Evolutionary conservation across 2,113 vertebrate genomes (phyloP), one percentile per base, ranked within the genome.

Genomic region (Rhea americana): DNA sequence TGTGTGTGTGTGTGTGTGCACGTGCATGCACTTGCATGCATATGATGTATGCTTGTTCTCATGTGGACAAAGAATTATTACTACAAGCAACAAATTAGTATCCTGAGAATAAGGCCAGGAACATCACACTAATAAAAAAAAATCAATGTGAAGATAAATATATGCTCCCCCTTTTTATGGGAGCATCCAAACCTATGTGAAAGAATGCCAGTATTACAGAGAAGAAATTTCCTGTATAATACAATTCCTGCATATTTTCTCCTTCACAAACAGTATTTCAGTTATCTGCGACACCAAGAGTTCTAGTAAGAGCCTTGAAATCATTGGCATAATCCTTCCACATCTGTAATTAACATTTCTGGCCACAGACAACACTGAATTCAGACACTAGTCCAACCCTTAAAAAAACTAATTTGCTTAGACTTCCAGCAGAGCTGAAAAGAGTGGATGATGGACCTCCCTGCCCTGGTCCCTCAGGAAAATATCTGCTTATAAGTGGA

Each of bases 21-120:
- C 32, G 68, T 61, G 91, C 22, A 12, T 13, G 25, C 51, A 28
- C 28, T 65, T 48, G 61, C 17, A 7, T 55, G 41, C 22, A 37
- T 37, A 66, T 63, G 91, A 87, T 71, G 55, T 53, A 56, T 22
- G 65, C 39, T 73, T 81, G 50, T 78, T 95, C 90, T 93, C 58
- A 25, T 9, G 30, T 59, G 93, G 92, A 95, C 50, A 80, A 84
- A 89, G 74, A 96, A 85, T 90, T 92, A 91, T 82, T 85, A 82
- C 71, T 80, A 76, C 43, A 93, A 70, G 87, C 79, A 76, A 93
- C 94, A 94, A 93, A 96, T 97, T 95, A 84, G 13, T 47, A 25
- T 59, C 90, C 68, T 65, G 82, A 95, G 83, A 95, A 91, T 91
- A 87, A 93, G 82, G 89, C 48, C 76, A 68, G 50, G 59, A 94